Percentiles rank a stretch among this genome's conserved stretches.
Evolutionary conservation across 1,140 invertebrate genomes (phyloP).

Genomic region (Artemia franciscana): DNA sequence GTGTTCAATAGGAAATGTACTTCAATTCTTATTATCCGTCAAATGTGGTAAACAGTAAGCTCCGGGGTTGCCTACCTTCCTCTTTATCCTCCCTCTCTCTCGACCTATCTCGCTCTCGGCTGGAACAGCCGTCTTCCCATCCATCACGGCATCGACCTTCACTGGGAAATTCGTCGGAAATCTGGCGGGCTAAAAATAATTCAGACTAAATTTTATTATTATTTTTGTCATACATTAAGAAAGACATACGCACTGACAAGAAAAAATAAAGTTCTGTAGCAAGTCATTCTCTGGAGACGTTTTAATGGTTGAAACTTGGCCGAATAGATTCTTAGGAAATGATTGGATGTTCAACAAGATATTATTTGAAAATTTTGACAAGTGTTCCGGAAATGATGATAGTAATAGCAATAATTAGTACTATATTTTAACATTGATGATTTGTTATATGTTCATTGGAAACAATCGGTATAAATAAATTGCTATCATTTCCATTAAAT

Average conservation of each 20-base stretch:
- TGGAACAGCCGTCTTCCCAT: conserved; percentile 35
- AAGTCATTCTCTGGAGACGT: conserved; percentile 5
- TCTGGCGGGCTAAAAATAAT: conserved; percentile 40
- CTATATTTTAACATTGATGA: too few relatives aligned
- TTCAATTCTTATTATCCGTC: too few relatives aligned
- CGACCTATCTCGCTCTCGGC: conserved; percentile 34
- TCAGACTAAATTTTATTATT: too few relatives aligned
- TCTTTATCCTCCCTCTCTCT: conserved; percentile 21
- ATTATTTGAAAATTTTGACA: too few relatives aligned
- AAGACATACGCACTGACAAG: conserved; percentile 4
- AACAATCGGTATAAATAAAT: too few relatives aligned
- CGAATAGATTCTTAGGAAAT: conserved; percentile 1
- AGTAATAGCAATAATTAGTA: too few relatives aligned
- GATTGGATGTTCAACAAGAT: too few relatives aligned
- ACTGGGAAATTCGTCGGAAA: conserved; percentile 63
- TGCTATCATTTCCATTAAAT: too few relatives aligned
- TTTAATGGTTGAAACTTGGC: background rate
- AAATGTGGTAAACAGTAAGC: too few relatives aligned
- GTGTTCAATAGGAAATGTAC: too few relatives aligned
- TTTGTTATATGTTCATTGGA: too few relatives aligned
- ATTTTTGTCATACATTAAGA: background rate
- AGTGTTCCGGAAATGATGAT: too few relatives aligned
- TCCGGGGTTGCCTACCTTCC: conserved; percentile 54
- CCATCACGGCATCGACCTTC: conserved; percentile 26
- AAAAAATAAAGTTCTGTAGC: conserved; percentile 7